Evolutionary conservation across 2,113 vertebrate genomes (phyloP).

Genomic region (Odontophorus gujanensis): DNA sequence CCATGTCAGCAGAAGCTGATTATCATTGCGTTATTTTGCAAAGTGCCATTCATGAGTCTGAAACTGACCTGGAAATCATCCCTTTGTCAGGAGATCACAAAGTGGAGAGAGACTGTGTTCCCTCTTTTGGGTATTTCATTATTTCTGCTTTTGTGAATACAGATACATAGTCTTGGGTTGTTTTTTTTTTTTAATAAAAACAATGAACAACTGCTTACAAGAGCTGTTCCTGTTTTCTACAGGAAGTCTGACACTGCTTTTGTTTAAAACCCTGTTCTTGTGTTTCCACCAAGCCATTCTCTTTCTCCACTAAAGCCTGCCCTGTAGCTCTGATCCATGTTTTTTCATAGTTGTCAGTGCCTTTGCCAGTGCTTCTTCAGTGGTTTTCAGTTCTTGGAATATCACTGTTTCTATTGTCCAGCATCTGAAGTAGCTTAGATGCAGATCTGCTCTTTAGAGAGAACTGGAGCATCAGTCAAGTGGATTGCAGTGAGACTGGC

Average conservation of each 20-base stretch:
- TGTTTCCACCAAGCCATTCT: background rate
- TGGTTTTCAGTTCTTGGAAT: constrained; percentile 8
- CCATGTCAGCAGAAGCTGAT: background rate
- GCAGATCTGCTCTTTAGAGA: constrained; percentile 10
- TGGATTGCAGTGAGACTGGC: background rate
- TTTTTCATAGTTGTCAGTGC: background rate
- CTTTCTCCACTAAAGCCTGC: background rate
- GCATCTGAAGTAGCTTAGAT: background rate
- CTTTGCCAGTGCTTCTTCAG: background rate
- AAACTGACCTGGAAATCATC: background rate
- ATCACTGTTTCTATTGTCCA: constrained; percentile 5
- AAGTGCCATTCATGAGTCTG: background rate
- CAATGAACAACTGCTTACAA: background rate
- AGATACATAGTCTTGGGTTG: background rate
- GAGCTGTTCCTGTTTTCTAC: background rate
- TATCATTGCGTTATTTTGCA: background rate
- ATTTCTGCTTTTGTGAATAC: background rate
- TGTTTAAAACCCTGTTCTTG: background rate
- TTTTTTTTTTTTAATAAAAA: background rate
- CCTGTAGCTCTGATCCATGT: background rate
- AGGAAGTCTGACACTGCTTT: background rate
- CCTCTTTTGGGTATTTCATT: background rate
- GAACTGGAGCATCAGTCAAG: constrained; percentile 19
- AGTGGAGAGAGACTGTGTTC: rapidly evolving
- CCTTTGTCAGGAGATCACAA: background rate